A percentile compares a stretch with the other conserved stretches of the same genome.
These are phyloP conservation scores for Perdita meconis DNA, from an alignment of 2,888 invertebrate species.

Conservation along the genomic window DNA sequence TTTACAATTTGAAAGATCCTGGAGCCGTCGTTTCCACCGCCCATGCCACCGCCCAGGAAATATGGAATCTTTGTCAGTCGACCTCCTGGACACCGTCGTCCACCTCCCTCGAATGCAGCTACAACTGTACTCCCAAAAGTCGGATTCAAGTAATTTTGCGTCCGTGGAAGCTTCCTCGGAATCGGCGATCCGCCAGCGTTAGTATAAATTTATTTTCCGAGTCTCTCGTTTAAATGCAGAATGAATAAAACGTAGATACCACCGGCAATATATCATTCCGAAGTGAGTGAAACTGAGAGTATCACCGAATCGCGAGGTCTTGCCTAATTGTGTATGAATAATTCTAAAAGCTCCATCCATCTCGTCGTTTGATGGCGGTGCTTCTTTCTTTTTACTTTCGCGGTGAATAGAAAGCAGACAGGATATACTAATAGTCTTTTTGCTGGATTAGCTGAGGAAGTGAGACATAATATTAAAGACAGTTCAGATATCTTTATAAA, in stretches of 20 bases:
- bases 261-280: too few relatives aligned
- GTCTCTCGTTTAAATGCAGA: neutral
- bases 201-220: neutral
- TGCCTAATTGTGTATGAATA: neutral
- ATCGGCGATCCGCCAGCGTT: conserved; percentile 50
- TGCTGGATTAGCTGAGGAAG: neutral
- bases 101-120: conserved; percentile 48
- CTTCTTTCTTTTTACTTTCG: neutral
- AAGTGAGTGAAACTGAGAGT: too few relatives aligned
- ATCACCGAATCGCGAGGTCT: too few relatives aligned
- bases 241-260: too few relatives aligned
- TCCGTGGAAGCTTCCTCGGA: conserved; percentile 76
- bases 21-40: conserved; percentile 80
- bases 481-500: neutral
- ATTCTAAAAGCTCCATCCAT: neutral
- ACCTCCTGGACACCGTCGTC: conserved; percentile 72
- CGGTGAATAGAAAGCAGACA: neutral
- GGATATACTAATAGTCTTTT: neutral
- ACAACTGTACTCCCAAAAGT: conserved; percentile 68
- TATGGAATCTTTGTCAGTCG: conserved; percentile 81
- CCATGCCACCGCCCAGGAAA: conserved; percentile 76
- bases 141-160: conserved; percentile 77
- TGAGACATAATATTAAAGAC: neutral
- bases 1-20: conserved; percentile 71
- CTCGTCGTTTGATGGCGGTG: neutral